phyloP scores from a whole-genome alignment of 35 echinoderm and acorn worm genomes.

The Ophiothrix spiculata region DNA sequence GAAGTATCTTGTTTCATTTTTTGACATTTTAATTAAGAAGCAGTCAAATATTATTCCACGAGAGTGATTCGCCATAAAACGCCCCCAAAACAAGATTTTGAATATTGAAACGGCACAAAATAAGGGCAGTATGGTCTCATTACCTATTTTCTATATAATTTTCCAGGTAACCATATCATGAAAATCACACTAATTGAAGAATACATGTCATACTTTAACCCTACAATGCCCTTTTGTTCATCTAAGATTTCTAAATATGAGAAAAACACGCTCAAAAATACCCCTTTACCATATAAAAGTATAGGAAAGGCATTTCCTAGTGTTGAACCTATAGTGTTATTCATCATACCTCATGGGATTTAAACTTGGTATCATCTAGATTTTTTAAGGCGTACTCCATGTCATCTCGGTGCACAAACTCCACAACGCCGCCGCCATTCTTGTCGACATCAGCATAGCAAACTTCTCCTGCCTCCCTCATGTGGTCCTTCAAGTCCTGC shows the following conservation, averaged over 20 bases:
- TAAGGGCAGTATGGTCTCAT: no score
- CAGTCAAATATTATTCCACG: no score
- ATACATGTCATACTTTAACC: neutral
- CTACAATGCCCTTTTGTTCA: neutral
- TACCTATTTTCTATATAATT: no score
- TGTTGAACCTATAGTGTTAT: no score
- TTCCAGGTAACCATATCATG: neutral
- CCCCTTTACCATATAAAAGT: neutral
- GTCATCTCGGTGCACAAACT: conserved; percentile 60
- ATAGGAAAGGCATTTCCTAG: neutral
- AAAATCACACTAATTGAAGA: neutral
- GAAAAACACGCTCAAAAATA: neutral
- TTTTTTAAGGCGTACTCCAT: conserved; percentile 72
- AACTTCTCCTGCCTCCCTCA: conserved; percentile 79
- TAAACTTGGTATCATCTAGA: conserved; percentile 66
- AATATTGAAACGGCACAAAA: no score
- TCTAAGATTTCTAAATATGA: neutral
- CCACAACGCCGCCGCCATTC: conserved; percentile 63
- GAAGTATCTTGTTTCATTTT: no score
- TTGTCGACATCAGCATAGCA: conserved; percentile 68
- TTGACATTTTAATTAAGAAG: no score
- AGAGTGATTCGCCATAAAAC: no score
- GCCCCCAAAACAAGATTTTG: no score
- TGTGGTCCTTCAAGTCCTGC: conserved; percentile 87
- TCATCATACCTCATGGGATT: conserved; percentile 65